Conservation (phyloP, 2,888 invertebrate species). For the Netelia melanura region DNA sequence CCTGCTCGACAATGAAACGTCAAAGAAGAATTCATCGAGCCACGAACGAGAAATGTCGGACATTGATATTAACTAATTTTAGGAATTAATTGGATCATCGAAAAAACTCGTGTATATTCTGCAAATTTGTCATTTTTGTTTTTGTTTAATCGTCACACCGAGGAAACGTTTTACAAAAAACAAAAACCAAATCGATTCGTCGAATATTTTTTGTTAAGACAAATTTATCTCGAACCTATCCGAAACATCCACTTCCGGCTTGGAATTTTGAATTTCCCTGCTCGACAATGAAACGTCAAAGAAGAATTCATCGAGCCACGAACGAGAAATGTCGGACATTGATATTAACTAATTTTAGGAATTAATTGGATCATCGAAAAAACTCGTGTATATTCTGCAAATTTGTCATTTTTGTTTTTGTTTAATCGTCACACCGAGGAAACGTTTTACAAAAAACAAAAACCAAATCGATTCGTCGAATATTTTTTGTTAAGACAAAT, state of each 20-base stretch:
- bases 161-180: constrained; percentile 22
- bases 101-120: not conserved
- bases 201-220: not conserved
- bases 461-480: not conserved
- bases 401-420: constrained; percentile 22
- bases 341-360: no score
- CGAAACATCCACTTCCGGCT: no score
- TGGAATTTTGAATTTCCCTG: no score
- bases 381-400: not conserved
- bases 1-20: no score
- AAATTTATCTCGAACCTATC: not conserved
- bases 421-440: constrained; percentile 12
- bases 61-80: no score
- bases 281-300: no score
- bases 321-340: no score
- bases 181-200: constrained; percentile 22
- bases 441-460: constrained; percentile 11
- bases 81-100: not conserved
- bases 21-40: no score
- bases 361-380: not conserved
- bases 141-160: constrained; percentile 14
- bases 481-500: not conserved
- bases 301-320: no score
- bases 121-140: constrained; percentile 8
- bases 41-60: no score